Evolutionary conservation across 1,140 invertebrate species (phyloP).

Genomic region (Dryas iulia): DNA sequence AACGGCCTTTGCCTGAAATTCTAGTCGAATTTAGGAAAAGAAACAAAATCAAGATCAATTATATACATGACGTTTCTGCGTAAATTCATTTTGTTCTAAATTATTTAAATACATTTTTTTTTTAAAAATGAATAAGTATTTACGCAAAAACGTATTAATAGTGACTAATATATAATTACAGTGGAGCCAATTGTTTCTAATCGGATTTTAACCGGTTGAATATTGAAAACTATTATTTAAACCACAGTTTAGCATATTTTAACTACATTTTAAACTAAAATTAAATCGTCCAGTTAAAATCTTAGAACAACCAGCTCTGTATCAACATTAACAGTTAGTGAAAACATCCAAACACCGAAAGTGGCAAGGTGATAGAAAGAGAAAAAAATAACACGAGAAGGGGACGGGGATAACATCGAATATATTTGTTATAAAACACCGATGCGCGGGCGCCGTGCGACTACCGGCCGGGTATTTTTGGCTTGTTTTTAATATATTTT

Average conservation of each 20-base stretch:
- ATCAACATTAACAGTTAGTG: slow-evolving; percentile 80
- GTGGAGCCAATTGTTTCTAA: background rate
- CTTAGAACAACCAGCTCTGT: slow-evolving; percentile 21
- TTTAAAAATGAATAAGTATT: background rate
- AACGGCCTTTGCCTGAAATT: background rate
- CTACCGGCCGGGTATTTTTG: slow-evolving; percentile 73
- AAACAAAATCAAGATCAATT: slow-evolving; percentile 34
- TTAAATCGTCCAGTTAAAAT: background rate
- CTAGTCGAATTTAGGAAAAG: slow-evolving; percentile 27
- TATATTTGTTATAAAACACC: slow-evolving; percentile 68
- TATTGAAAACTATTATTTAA: background rate
- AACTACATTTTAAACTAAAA: background rate
- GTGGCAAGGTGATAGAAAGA: slow-evolving; percentile 76
- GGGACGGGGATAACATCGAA: slow-evolving; percentile 67
- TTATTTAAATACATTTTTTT: background rate
- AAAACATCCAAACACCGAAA: slow-evolving; percentile 76
- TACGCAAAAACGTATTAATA: slow-evolving; percentile 7
- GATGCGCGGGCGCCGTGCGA: slow-evolving; percentile 64
- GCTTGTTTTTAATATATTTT: slow-evolving; percentile 18
- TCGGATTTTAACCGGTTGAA: background rate
- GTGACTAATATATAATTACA: slow-evolving; percentile 3
- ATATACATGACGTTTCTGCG: slow-evolving; percentile 22
- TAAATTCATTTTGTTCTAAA: background rate
- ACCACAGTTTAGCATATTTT: background rate
- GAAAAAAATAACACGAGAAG: slow-evolving; percentile 72